Base-by-base conservation (phyloP, 2,888 invertebrate species). In the Hermodice carunculata region DNA sequence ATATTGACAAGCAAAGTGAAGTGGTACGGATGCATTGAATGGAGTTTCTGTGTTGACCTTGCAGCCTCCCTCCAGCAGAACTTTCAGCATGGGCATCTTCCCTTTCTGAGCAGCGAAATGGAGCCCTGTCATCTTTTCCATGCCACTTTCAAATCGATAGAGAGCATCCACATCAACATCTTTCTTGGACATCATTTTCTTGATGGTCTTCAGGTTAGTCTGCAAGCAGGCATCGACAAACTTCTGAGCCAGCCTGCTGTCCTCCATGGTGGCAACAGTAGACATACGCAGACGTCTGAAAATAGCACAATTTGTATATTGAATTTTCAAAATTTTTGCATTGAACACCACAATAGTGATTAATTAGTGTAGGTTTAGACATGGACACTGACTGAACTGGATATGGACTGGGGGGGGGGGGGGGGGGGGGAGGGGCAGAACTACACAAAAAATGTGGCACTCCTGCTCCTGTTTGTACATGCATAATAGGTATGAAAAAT, bases 61-160 rank as follows among this genome's bases (percentile, higher is more conserved):
- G 11, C 61, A 61, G 17, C 52, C 51, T 14, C 26, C 29, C 43
- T 58, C 29, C 24, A 57, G 46, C 11, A 62, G 46, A 31, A 44
- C 54, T 32, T 31, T 34, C 6, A 46, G 29, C 43, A 62, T 29
- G 17, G 29, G 32, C n/a, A 57, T 22, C 17, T 31, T 42, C 19
- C 63, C 63, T 22, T 63, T 40, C 14, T 49, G 46, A 8, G 64
- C 52, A 22, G 52, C 61, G 52, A 42, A 64, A 52, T 64, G 64
- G n/a, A 64, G 40, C 22, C 60, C 64, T 1, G 57, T 61, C 64
- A 64, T 64, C 44, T 64, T 64, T 19, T 64, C 64, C 32, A 42
- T 26, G 14, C 60, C 64, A 26, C 28, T 44, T 8, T 62, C 60
- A 34, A 64, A 64, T 14, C 64, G 64, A 61, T 58, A 58, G 4